Percentiles rank a stretch among this genome's conserved stretches.
Conservation (phyloP, 2,888 invertebrate species). For the Calliphora vomitoria region DNA sequence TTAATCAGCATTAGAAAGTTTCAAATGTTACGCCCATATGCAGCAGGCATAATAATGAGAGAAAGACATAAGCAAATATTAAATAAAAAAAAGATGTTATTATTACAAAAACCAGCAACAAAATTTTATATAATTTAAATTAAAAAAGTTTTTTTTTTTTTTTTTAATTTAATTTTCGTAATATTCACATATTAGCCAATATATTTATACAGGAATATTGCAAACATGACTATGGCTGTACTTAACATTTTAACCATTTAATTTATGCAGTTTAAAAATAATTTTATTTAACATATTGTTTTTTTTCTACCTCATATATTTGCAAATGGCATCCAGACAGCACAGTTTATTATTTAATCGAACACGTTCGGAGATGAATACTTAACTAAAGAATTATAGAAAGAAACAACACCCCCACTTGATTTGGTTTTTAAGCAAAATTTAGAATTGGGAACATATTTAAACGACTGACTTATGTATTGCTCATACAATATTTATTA, state of each 20-base stretch:
- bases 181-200: conserved; percentile 22
- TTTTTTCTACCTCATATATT: conserved; percentile 5
- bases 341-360: conserved; percentile 47
- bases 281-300: conserved; percentile 34
- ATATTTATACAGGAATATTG: conserved; percentile 25
- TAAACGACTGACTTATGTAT: not conserved
- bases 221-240: not conserved
- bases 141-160: not conserved
- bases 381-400: conserved; percentile 8
- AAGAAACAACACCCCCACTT: conserved; percentile 48
- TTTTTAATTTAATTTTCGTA: not conserved
- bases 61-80: not conserved
- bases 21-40: conserved; percentile 51
- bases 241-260: not conserved
- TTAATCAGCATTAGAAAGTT: conserved; percentile 42
- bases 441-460: conserved; percentile 41
- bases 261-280: conserved; percentile 45
- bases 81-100: not conserved
- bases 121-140: not conserved
- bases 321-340: conserved; percentile 55
- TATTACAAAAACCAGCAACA: not conserved
- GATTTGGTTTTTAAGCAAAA: conserved; percentile 19
- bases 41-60: conserved; percentile 15
- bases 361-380: conserved; percentile 61
- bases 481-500: conserved; percentile 30